phyloP scores from a whole-genome alignment of 2,888 invertebrate species.

The Odontocerum albicorne region DNA sequence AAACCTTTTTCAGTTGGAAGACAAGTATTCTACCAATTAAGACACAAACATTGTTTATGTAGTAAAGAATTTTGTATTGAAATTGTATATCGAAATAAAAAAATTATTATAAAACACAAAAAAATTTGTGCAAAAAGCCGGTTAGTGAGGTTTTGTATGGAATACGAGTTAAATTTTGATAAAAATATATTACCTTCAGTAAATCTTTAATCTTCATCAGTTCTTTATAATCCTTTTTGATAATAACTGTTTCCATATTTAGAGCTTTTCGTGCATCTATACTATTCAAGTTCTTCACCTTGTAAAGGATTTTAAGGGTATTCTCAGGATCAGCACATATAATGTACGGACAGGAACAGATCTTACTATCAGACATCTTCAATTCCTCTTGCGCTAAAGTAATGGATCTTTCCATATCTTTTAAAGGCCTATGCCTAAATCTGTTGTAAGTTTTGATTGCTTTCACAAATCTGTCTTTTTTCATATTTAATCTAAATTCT shows the following conservation, averaged over 20 bases:
- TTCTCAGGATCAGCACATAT: conserved; percentile 20
- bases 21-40: no score
- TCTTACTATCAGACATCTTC: conserved; percentile 15
- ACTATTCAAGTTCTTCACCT: conserved; percentile 11
- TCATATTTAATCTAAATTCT: conserved; percentile 21
- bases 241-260: background rate
- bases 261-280: conserved; percentile 11
- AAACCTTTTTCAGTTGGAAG: no score
- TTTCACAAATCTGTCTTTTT: conserved; percentile 13
- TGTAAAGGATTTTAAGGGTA: conserved; percentile 11
- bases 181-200: conserved; percentile 1
- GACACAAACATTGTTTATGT: no score
- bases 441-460: conserved; percentile 12
- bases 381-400: conserved; percentile 14
- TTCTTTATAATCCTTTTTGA: conserved; percentile 14
- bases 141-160: no score
- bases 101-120: no score
- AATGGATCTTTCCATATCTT: conserved; percentile 16
- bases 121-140: no score
- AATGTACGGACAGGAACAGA: background rate
- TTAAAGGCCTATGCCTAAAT: conserved; percentile 14
- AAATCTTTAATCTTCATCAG: conserved; percentile 11
- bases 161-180: background rate
- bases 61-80: no score
- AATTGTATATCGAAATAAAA: no score